phyloP scores from a whole-genome alignment of 2,113 vertebrate genomes.

The Verasper variegatus region DNA sequence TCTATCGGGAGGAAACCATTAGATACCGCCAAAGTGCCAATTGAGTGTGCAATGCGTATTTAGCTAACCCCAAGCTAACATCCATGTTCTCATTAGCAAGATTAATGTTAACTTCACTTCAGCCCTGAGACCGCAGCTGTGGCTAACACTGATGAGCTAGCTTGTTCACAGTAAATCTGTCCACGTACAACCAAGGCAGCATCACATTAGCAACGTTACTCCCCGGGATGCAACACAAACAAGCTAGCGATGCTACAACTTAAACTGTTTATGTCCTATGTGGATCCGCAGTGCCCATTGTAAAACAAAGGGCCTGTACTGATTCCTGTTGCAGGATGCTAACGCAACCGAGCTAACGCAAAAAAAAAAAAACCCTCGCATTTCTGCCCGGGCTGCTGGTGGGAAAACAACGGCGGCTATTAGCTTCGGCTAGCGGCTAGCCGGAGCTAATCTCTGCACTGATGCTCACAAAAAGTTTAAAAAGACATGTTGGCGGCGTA shows the following conservation, averaged over 20 bases:
- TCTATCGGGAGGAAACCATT: not conserved
- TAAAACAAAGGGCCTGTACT: slow-evolving; percentile 71
- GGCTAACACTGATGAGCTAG: slow-evolving; percentile 54
- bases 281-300: slow-evolving; percentile 30
- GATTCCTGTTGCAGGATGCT: slow-evolving; percentile 62
- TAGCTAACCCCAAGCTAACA: slow-evolving; percentile 42
- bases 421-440: slow-evolving; percentile 61
- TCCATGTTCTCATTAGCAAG: slow-evolving; percentile 36
- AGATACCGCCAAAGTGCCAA: not conserved
- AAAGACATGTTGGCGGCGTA: slow-evolving; percentile 73
- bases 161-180: slow-evolving; percentile 38
- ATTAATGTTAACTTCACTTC: slow-evolving; percentile 57
- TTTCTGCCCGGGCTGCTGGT: slow-evolving; percentile 38
- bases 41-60: slow-evolving; percentile 10
- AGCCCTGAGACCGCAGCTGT: slow-evolving; percentile 54
- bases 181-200: not conserved
- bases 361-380: slow-evolving; percentile 37
- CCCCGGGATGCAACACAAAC: not conserved
- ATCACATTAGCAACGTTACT: not conserved
- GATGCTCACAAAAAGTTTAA: slow-evolving; percentile 77
- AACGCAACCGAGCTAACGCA: slow-evolving; percentile 59
- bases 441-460: slow-evolving; percentile 69
- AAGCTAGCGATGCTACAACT: slow-evolving; percentile 13
- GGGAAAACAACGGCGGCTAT: slow-evolving; percentile 73
- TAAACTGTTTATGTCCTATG: slow-evolving; percentile 17